A percentile compares a stretch with the other conserved stretches of the same genome.
Evolutionary conservation across 2,888 invertebrate species (phyloP).

Genomic region (Rhorus exstirpatorius): DNA sequence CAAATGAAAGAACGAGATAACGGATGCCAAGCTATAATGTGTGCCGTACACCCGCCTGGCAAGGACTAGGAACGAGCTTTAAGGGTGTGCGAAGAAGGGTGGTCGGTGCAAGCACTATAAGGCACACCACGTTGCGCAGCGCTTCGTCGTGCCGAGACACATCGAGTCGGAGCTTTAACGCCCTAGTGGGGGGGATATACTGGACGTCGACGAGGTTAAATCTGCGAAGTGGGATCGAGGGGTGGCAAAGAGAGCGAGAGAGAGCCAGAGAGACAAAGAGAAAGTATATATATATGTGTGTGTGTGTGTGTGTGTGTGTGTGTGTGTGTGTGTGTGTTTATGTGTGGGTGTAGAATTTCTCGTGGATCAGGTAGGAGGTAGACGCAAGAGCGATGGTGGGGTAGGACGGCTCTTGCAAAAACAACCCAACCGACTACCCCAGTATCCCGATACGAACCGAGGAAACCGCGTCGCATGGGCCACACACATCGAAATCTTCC

Average conservation of each 20-base stretch:
- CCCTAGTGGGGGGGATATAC: constrained; percentile 50
- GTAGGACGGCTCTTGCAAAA: constrained; percentile 75
- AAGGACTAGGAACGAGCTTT: constrained; percentile 30
- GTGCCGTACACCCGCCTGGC: constrained; percentile 29
- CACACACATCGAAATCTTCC: constrained; percentile 52
- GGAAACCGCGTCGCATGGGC: constrained; percentile 75
- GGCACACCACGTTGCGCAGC: constrained; percentile 52
- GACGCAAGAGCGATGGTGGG: constrained; percentile 41
- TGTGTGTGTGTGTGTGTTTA: no score
- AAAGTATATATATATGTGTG: no score
- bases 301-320: no score
- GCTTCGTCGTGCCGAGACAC: constrained; percentile 53
- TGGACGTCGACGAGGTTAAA: constrained; percentile 59
- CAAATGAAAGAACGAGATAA: neutral
- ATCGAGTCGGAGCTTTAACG: constrained; percentile 30
- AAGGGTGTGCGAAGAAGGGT: constrained; percentile 17
- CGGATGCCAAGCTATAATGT: neutral
- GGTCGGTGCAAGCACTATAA: constrained; percentile 50
- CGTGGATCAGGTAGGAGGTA: constrained; percentile 38
- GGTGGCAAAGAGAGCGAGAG: constrained; percentile 23
- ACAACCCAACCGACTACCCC: constrained; percentile 79
- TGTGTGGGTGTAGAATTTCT: constrained; percentile 16
- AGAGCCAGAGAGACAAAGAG: constrained; percentile 28
- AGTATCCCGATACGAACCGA: constrained; percentile 79
- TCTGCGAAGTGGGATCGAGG: constrained; percentile 46